Evolutionary conservation across 2,113 vertebrate species (phyloP).

Genomic region (Brachyhypopomus gauderio): DNA sequence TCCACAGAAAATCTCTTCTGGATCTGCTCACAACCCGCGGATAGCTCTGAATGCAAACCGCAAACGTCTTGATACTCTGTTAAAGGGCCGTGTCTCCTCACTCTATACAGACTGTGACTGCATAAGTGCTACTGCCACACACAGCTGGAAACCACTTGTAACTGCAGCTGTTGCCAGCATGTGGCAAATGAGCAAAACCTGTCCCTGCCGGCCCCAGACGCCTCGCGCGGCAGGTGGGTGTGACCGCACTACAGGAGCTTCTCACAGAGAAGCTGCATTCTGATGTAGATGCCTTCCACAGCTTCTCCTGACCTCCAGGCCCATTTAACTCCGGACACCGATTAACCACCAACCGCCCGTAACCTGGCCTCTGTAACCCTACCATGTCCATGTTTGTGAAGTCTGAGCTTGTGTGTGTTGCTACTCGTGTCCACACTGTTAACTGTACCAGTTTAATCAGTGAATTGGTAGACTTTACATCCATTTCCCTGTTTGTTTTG

Average conservation of each 20-base stretch:
- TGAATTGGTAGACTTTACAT: neutral
- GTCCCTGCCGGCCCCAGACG: neutral
- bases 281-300: neutral
- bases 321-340: neutral
- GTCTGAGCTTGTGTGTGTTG: neutral
- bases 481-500: neutral
- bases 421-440: too few relatives aligned
- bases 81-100: neutral
- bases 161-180: slow-evolving; percentile 15
- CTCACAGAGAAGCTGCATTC: neutral
- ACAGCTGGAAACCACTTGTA: slow-evolving; percentile 15
- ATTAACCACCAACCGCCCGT: neutral
- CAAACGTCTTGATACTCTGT: neutral
- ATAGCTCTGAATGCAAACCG: neutral
- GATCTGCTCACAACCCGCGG: too few relatives aligned
- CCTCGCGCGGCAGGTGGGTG: neutral
- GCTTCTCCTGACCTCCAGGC: neutral
- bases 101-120: neutral
- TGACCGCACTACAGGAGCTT: neutral
- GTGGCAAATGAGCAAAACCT: slow-evolving; percentile 25
- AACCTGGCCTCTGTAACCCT: neutral
- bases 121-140: neutral
- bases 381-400: neutral
- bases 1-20: too few relatives aligned
- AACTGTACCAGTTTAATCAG: too few relatives aligned